These are phyloP conservation scores for Chorisops tibialis DNA, from an alignment of 2,888 invertebrate species.

Conservation along the genomic window DNA sequence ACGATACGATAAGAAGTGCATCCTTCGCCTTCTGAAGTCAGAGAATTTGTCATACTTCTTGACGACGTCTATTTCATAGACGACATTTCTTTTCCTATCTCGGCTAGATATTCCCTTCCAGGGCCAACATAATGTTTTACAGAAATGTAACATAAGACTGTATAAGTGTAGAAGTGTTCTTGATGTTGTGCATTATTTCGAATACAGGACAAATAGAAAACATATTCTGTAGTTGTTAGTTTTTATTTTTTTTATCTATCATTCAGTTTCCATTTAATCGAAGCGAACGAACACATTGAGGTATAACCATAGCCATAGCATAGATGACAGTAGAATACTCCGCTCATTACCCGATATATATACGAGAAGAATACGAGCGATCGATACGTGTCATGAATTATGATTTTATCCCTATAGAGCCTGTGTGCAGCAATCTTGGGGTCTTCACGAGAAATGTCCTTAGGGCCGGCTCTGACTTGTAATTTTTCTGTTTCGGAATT, in stretches of 20 bases:
- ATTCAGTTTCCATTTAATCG: slow-evolving; percentile 16
- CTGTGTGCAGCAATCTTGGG: too few species aligned
- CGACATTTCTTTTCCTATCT: too few species aligned
- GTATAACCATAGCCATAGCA: too few species aligned
- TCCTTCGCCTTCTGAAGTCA: too few species aligned
- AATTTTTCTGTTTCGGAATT: slow-evolving; percentile 28
- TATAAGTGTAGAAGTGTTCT: background rate
- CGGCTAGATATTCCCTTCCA: too few species aligned
- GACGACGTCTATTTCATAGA: too few species aligned
- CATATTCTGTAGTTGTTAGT: background rate
- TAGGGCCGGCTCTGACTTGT: background rate
- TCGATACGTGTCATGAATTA: slow-evolving; percentile 29
- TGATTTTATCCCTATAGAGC: slow-evolving; percentile 18
- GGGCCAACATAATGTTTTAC: background rate
- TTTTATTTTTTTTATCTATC: too few species aligned
- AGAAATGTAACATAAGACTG: slow-evolving; percentile 11
- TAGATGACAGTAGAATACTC: background rate
- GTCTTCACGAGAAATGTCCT: too few species aligned
- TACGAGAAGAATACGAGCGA: background rate
- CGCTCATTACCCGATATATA: background rate
- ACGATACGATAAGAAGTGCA: too few species aligned
- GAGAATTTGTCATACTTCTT: too few species aligned
- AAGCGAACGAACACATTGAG: slow-evolving; percentile 10
- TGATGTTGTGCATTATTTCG: slow-evolving; percentile 11
- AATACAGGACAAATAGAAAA: background rate